phyloP scores from a whole-genome alignment of 2,113 vertebrate genomes.

The Zosterops japonicus region DNA sequence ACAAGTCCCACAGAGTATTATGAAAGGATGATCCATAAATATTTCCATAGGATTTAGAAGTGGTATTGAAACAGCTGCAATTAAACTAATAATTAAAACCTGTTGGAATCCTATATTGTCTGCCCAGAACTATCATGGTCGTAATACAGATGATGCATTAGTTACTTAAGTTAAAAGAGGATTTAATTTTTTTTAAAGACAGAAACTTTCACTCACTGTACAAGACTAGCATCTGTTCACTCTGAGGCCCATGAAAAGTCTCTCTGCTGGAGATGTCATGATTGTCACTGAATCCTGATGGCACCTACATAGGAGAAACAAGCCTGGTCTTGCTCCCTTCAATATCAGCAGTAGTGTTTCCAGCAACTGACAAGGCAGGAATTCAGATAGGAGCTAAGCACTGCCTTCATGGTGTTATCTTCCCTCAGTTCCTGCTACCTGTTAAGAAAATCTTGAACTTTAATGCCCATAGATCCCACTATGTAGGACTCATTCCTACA shows the following conservation, averaged over 20 bases:
- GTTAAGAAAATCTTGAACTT: not conserved
- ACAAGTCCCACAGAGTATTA: not conserved
- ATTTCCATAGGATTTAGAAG: not conserved
- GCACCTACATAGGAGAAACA: not conserved
- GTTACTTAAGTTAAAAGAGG: not conserved
- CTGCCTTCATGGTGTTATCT: not conserved
- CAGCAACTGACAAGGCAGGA: not conserved
- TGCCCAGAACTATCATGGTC: not conserved
- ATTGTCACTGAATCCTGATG: not conserved
- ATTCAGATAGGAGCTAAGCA: not conserved
- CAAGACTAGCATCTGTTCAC: not conserved
- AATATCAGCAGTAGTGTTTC: rapidly evolving
- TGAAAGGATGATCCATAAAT: not conserved
- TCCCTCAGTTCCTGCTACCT: not conserved
- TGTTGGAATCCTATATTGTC: not conserved
- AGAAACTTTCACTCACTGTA: not conserved
- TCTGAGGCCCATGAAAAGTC: not conserved
- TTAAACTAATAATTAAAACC: not conserved
- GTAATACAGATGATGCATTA: rapidly evolving
- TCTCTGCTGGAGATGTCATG: not conserved
- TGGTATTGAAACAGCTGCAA: not conserved
- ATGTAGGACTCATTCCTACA: not conserved
- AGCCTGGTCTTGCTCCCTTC: not conserved
- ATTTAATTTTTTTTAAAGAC: not conserved
- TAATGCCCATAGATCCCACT: not conserved